A percentile compares a stretch with the other conserved stretches of the same genome.
These are phyloP conservation scores for Lasioglossum albipes DNA, from an alignment of 1,140 invertebrate species.

Conservation along the genomic window DNA sequence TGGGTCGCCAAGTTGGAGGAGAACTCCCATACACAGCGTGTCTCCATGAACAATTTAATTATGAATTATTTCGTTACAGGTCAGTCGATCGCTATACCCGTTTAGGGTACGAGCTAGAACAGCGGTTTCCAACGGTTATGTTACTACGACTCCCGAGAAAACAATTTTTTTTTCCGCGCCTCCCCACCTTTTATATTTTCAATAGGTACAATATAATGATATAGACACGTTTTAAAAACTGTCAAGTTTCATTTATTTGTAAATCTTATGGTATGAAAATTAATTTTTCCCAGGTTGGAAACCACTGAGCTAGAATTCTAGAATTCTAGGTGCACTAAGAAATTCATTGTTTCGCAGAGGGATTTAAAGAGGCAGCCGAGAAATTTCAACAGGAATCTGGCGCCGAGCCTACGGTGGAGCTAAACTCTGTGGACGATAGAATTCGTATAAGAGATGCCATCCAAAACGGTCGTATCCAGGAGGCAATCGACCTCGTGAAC, in stretches of 20 bases:
- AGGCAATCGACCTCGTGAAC: slow-evolving; percentile 96
- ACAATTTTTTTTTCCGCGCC: too few species aligned
- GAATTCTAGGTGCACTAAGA: slow-evolving; percentile 37
- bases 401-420: slow-evolving; percentile 90
- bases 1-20: slow-evolving; percentile 81
- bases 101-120: slow-evolving; percentile 13
- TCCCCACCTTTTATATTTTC: too few species aligned
- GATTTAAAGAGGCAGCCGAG: slow-evolving; percentile 98
- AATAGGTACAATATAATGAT: too few species aligned
- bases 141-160: too few species aligned
- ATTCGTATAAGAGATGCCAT: slow-evolving; percentile 97
- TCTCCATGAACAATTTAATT: slow-evolving; percentile 97
- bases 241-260: too few species aligned
- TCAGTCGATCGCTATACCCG: slow-evolving; percentile 75
- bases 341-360: slow-evolving; percentile 83
- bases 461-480: slow-evolving; percentile 94
- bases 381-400: slow-evolving; percentile 98
- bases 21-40: slow-evolving; percentile 90
- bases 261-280: too few species aligned
- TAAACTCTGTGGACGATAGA: slow-evolving; percentile 94
- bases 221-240: too few species aligned
- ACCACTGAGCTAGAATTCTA: slow-evolving; percentile 14
- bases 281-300: too few species aligned
- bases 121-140: neutral
- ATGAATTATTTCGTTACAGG: slow-evolving; percentile 99